These are phyloP conservation scores for Myotis daubentonii DNA, from an alignment of 2,797 vertebrate species.

Conservation along the genomic window DNA sequence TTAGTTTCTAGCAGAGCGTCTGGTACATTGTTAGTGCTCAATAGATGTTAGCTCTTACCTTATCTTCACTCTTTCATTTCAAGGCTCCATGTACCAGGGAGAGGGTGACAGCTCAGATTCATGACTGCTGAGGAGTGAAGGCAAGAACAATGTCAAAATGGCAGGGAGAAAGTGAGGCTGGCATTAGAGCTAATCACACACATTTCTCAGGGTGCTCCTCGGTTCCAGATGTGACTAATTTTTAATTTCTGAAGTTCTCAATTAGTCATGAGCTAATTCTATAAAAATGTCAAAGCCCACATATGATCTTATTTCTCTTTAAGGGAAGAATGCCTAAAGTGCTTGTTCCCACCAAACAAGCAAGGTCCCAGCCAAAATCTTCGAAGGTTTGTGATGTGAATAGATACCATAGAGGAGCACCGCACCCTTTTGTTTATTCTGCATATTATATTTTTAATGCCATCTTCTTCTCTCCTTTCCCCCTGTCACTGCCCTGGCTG, in stretches of 20 bases:
- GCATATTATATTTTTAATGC: background rate
- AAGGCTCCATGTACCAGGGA: background rate
- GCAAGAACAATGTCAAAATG: background rate
- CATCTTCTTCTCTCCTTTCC: background rate
- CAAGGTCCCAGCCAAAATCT: background rate
- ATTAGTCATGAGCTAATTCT: conserved; percentile 26
- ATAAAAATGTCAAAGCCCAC: conserved; percentile 13
- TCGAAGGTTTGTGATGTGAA: background rate
- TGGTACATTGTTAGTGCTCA: background rate
- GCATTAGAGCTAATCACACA: background rate
- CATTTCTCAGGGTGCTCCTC: background rate
- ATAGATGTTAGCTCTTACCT: background rate
- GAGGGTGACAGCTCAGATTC: background rate
- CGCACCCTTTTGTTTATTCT: background rate
- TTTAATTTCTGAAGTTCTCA: conserved; percentile 42
- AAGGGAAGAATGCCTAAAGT: background rate
- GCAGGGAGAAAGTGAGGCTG: background rate
- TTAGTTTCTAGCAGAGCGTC: background rate
- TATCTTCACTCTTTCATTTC: background rate
- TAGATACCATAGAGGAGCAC: background rate
- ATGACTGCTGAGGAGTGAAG: background rate
- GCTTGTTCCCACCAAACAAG: background rate
- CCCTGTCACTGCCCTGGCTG: background rate
- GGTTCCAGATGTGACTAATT: conserved; percentile 11
- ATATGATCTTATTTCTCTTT: background rate